Percentiles rank a stretch among this genome's conserved stretches.
phyloP scores from a whole-genome alignment of 2,113 vertebrate genomes.

The Heliornis fulica region DNA sequence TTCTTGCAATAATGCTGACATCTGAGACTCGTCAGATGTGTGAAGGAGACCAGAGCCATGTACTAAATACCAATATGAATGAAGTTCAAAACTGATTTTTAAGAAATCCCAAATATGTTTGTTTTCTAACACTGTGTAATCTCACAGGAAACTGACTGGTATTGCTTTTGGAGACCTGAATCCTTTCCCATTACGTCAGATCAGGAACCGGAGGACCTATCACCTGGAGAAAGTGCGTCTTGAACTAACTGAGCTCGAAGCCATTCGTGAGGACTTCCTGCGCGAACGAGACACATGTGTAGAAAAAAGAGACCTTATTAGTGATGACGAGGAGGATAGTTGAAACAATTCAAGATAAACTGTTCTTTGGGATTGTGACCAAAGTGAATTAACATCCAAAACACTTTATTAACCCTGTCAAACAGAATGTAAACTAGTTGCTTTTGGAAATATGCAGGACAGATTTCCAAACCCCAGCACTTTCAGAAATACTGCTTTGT shows the following conservation, averaged over 20 bases:
- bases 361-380: constrained; percentile 17
- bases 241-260: constrained; percentile 92
- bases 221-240: constrained; percentile 96
- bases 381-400: constrained; percentile 15
- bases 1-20: neutral
- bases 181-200: constrained; percentile 93
- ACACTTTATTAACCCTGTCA: neutral
- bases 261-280: constrained; percentile 93
- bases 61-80: fast-evolving
- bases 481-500: neutral
- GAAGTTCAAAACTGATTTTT: neutral
- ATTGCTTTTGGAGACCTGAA: constrained; percentile 97
- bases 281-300: constrained; percentile 85
- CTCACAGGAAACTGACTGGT: constrained; percentile 85
- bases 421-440: neutral
- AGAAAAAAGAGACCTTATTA: constrained; percentile 87
- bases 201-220: constrained; percentile 89
- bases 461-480: constrained; percentile 42
- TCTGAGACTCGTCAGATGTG: neutral
- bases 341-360: constrained; percentile 30
- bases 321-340: constrained; percentile 93
- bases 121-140: neutral
- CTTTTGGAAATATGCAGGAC: constrained; percentile 62
- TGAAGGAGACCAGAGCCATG: neutral
- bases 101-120: neutral